These are phyloP conservation scores for Varecia variegata DNA, from an alignment of 2,797 vertebrate genomes.

Conservation along the genomic window DNA sequence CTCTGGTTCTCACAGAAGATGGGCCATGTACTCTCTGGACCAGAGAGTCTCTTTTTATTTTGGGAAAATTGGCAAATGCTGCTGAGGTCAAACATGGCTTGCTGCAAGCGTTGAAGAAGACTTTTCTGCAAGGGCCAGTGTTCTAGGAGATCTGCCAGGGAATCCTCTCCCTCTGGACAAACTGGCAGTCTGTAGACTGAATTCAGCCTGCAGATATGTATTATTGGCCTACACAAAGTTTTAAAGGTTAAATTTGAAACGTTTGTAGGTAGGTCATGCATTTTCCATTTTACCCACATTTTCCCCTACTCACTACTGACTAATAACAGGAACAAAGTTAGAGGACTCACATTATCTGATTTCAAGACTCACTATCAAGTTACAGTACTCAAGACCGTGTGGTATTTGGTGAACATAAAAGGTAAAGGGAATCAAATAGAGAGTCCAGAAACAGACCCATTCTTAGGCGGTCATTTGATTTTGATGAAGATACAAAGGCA, in stretches of 20 bases:
- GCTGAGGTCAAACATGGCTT: background rate
- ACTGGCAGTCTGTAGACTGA: background rate
- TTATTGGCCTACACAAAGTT: background rate
- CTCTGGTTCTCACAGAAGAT: background rate
- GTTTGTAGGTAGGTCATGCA: background rate
- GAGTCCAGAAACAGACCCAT: background rate
- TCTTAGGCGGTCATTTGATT: background rate
- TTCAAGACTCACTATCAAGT: background rate
- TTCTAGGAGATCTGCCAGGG: background rate
- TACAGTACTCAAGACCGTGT: background rate
- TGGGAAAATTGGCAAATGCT: background rate
- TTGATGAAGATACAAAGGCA: background rate
- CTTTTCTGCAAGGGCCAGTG: background rate
- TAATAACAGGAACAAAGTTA: background rate
- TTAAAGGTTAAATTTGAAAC: background rate
- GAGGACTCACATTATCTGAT: background rate
- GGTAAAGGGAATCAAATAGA: background rate
- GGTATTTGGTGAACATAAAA: background rate
- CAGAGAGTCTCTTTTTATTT: background rate
- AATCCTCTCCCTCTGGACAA: background rate
- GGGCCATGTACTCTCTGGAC: background rate
- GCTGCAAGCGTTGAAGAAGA: background rate
- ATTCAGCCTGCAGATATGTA: background rate
- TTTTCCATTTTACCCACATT: background rate
- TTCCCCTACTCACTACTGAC: background rate